Conservation (phyloP, 2,797 vertebrate species). For the Rhinogobio ventralis region DNA sequence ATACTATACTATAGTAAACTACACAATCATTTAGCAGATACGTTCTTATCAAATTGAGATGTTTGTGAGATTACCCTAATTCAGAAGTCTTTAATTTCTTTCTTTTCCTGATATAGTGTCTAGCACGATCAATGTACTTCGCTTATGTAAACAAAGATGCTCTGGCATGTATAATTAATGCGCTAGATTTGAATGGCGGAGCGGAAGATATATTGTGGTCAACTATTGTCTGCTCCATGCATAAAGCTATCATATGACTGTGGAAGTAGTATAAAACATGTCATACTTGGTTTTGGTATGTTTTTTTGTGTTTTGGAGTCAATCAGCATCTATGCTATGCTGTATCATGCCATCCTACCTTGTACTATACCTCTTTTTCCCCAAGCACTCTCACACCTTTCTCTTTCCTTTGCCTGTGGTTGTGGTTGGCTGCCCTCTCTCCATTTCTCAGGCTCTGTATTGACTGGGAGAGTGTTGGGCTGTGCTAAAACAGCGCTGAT, state of each 20-base stretch:
- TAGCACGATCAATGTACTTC: constrained; percentile 20
- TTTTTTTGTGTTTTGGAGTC: not conserved
- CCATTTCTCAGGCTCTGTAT: constrained; percentile 73
- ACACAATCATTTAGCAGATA: not conserved
- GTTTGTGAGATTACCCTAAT: no score
- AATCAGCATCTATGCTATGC: not conserved
- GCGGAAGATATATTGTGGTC: constrained; percentile 9
- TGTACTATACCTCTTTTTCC: not conserved
- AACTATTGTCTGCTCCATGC: not conserved
- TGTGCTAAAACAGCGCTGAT: constrained; percentile 74
- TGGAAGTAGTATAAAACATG: not conserved
- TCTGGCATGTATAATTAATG: constrained; percentile 37
- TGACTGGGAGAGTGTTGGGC: constrained; percentile 73
- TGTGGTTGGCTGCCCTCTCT: constrained; percentile 40
- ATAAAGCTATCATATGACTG: constrained; percentile 3
- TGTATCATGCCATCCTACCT: not conserved
- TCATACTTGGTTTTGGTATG: not conserved
- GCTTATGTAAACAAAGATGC: constrained; percentile 10
- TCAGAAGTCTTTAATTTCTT: not conserved
- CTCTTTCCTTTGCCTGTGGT: constrained; percentile 14
- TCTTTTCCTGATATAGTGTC: not conserved
- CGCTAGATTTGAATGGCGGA: not conserved
- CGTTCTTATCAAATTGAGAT: not conserved
- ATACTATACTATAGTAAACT: not conserved
- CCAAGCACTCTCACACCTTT: constrained; percentile 4